A percentile compares a stretch with the other conserved stretches of the same genome.
Conservation (phyloP, 2,888 invertebrate species). For the Odontothrips loti region DNA sequence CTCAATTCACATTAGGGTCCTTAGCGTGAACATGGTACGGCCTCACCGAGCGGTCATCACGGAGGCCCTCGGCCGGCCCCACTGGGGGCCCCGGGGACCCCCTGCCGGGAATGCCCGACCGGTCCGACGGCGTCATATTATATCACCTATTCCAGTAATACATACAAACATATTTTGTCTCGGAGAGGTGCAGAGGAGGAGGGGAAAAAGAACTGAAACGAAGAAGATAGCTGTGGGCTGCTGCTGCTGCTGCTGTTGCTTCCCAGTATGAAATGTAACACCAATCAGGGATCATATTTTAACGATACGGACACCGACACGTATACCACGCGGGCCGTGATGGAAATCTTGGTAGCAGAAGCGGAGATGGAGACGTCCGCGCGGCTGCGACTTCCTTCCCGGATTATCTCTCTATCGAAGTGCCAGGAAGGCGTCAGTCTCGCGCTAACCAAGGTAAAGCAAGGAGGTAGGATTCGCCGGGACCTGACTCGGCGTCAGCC, state of each 20-base stretch:
- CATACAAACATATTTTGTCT: slow-evolving; percentile 27
- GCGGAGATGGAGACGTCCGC: neutral
- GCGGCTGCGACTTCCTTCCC: neutral
- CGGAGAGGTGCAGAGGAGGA: neutral
- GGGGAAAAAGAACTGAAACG: neutral
- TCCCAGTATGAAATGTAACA: neutral
- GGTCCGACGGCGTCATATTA: neutral
- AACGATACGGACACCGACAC: neutral
- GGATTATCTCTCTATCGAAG: neutral
- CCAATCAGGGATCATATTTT: slow-evolving; percentile 13
- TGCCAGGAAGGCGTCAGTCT: no score
- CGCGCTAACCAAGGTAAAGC: no score
- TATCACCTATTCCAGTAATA: slow-evolving; percentile 20
- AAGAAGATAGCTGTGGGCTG: neutral
- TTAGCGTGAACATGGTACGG: neutral
- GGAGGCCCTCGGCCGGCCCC: neutral
- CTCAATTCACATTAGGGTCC: slow-evolving; percentile 7
- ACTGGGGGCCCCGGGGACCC: neutral
- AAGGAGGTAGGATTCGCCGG: no score
- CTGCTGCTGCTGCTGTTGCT: neutral
- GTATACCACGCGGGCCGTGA: neutral
- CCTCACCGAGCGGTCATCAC: neutral
- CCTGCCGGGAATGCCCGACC: neutral
- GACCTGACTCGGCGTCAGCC: no score
- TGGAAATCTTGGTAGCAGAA: no score